Evolutionary conservation across 2,797 vertebrate genomes (phyloP).

Genomic region (Cetoscarus ocellatus): DNA sequence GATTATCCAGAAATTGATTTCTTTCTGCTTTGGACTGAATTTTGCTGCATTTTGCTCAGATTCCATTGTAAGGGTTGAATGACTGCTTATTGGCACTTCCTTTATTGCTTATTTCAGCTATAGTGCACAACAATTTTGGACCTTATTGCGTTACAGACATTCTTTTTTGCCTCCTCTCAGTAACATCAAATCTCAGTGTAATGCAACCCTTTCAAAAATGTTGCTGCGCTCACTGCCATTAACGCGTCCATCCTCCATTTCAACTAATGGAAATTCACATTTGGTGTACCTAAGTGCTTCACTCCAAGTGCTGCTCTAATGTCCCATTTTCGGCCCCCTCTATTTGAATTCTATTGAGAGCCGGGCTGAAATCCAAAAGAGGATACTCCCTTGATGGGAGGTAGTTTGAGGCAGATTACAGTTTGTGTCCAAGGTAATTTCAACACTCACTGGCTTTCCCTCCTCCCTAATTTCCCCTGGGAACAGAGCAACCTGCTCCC

Average conservation of each 20-base stretch:
- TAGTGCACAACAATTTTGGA: slow-evolving; percentile 30
- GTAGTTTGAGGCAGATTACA: slow-evolving; percentile 39
- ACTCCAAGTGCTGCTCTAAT: slow-evolving; percentile 49
- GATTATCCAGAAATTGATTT: slow-evolving; percentile 8
- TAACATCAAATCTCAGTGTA: slow-evolving; percentile 30
- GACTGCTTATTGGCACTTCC: slow-evolving; percentile 28
- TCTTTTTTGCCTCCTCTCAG: slow-evolving; percentile 36
- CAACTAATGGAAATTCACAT: slow-evolving; percentile 66
- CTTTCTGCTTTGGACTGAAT: not conserved
- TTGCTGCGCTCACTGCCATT: slow-evolving; percentile 43
- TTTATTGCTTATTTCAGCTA: slow-evolving; percentile 45
- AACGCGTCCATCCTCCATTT: slow-evolving; percentile 44
- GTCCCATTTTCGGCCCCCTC: slow-evolving; percentile 30
- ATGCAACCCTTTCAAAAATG: slow-evolving; percentile 35
- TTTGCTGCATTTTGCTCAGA: slow-evolving; percentile 11
- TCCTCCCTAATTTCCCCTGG: slow-evolving; percentile 44
- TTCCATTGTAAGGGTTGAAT: slow-evolving; percentile 13
- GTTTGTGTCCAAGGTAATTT: slow-evolving; percentile 64
- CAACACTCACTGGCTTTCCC: slow-evolving; percentile 24
- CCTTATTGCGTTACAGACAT: slow-evolving; percentile 28
- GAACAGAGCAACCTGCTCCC: slow-evolving; percentile 44
- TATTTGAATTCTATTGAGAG: slow-evolving; percentile 62
- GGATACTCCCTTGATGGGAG: slow-evolving; percentile 31
- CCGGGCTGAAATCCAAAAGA: slow-evolving; percentile 45
- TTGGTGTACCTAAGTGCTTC: slow-evolving; percentile 51